Base-by-base conservation (phyloP, 2,888 invertebrate species). In the Mythimna ferrago region DNA sequence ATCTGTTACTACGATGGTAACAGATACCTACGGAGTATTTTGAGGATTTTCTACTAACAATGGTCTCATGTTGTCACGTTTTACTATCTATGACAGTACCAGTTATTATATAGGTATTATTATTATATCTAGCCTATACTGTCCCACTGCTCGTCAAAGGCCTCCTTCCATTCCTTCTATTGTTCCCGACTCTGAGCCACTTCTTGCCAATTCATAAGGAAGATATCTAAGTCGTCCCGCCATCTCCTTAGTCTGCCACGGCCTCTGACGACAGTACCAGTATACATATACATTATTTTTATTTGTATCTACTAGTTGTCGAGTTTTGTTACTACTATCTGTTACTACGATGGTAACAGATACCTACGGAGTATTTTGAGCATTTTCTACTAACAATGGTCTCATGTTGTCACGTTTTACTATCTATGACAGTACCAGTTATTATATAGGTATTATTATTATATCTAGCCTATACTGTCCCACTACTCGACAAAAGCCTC, bases 341-440 rank as follows among this genome's bases (percentile, higher is more conserved):
- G n/a, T n/a, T n/a, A n/a, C n/a, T n/a, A n/a, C n/a, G n/a, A n/a
- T n/a, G n/a, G 35, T 51, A 41, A n/a, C 58, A 51, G 6, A 6
- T 21, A n/a, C n/a, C n/a, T n/a, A n/a, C n/a, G 2, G 9, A 11
- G 60, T 38, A 61, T 38, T 58, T 2, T 44, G 41, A 44, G 60
- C 19, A 61, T 74, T 32, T 66, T 61, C 67, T 51, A 48, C 19
- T 7, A 62, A 61, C 11, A 53, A 26, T 41, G 14, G 38, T 68
- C 32, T 54, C 16, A 11, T 19, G 38, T 66, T 19, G 48, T 66
- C 48, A 74, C 54, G 11, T 66, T 66, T 58, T 66, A 6, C 48
- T 14, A 21, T 54, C 26, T 61, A 61, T 60, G 5, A 38, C 48
- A 58, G 44, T 16, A 35, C 9, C 4, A 32, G 41, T 44, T 44